Evolutionary conservation across 2,113 vertebrate species (phyloP).

Genomic region (Scophthalmus maximus): DNA sequence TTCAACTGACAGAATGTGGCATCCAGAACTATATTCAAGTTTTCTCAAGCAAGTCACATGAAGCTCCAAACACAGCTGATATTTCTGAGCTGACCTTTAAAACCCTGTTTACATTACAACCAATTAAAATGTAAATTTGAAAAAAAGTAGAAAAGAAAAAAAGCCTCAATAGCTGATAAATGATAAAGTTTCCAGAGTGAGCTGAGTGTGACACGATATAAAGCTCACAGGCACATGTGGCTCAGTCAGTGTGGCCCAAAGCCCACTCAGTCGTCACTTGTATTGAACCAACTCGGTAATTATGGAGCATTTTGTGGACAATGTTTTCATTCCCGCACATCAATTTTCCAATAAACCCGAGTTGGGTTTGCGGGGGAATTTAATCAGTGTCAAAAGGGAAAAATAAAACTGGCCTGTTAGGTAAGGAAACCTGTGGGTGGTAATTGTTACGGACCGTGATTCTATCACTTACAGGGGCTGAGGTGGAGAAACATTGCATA

Average conservation of each 20-base stretch:
- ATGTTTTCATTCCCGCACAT: constrained; percentile 64
- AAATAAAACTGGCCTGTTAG: constrained; percentile 31
- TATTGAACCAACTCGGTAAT: constrained; percentile 60
- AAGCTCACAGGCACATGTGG: constrained; percentile 14
- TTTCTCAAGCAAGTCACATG: constrained; percentile 1
- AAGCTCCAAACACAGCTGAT: background rate
- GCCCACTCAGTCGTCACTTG: constrained; percentile 29
- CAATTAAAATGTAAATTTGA: constrained; percentile 2
- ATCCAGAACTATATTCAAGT: background rate
- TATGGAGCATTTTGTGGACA: constrained; percentile 59
- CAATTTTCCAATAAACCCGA: constrained; percentile 73
- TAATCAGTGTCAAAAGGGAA: constrained; percentile 64
- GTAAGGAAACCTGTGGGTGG: constrained; percentile 14
- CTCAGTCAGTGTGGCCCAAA: constrained; percentile 10
- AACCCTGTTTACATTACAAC: background rate
- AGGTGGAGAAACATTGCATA: background rate
- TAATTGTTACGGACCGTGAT: constrained; percentile 36
- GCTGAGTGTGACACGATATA: background rate
- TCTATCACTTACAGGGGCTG: background rate
- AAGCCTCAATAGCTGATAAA: background rate
- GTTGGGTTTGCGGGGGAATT: constrained; percentile 52
- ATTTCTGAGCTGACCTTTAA: constrained; percentile 10
- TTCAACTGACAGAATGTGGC: background rate
- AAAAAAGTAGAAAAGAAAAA: background rate
- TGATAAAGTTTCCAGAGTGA: background rate